Conservation (phyloP, 2,113 vertebrate genomes). For the Malurus elegans region DNA sequence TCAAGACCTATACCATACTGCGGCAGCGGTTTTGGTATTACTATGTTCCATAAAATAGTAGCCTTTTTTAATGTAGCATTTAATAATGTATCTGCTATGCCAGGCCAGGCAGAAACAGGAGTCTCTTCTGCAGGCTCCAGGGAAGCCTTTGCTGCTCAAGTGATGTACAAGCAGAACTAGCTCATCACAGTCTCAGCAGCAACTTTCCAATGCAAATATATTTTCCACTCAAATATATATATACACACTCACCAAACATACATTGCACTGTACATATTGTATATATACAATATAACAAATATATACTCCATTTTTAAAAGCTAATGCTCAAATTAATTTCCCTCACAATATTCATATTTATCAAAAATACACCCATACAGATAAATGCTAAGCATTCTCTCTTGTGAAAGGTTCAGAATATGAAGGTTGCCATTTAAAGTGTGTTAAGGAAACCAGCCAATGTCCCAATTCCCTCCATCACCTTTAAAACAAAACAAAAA, state of each 20-base stretch:
- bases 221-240: not conserved
- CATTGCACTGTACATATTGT: too few species aligned
- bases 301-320: not conserved
- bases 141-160: not conserved
- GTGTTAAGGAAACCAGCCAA: not conserved
- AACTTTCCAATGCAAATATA: not conserved
- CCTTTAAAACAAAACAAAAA: not conserved
- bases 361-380: not conserved
- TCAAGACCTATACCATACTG: too few species aligned
- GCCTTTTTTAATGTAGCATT: not conserved
- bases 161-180: not conserved
- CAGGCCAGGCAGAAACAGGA: not conserved
- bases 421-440: not conserved
- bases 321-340: not conserved
- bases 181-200: not conserved
- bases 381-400: not conserved
- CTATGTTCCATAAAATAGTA: not conserved
- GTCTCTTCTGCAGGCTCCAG: not conserved
- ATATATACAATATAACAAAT: not conserved
- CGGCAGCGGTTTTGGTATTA: not conserved
- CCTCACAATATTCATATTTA: not conserved
- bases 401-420: not conserved
- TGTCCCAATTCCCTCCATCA: not conserved
- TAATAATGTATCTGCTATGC: not conserved
- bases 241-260: not conserved